Evolutionary conservation across 2,888 invertebrate genomes (phyloP).

Genomic region (Neria commutata): DNA sequence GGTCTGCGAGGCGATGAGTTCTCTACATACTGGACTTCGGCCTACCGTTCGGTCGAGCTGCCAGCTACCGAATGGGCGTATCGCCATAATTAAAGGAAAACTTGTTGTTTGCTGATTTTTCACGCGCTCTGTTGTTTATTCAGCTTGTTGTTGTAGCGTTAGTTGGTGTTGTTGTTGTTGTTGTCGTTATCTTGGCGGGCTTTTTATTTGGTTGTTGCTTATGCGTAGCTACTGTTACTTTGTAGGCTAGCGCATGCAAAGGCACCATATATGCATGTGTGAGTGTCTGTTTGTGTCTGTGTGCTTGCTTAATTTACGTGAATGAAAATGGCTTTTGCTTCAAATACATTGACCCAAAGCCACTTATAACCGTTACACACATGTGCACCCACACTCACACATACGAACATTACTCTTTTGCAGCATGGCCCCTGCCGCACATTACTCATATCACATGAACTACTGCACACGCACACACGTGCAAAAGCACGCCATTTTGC

Average conservation of each 20-base stretch:
- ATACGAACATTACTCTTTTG: no score
- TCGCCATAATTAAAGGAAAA: slow-evolving; percentile 8
- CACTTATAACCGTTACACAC: no score
- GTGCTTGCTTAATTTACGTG: slow-evolving; percentile 28
- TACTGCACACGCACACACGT: no score
- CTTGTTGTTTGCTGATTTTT: neutral
- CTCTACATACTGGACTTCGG: neutral
- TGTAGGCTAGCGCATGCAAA: no score
- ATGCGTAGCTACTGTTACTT: neutral
- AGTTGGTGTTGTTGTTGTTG: neutral
- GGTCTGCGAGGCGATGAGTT: no score
- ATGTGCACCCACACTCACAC: no score
- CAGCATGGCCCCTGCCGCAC: no score
- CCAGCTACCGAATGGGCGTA: neutral
- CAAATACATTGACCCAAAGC: no score
- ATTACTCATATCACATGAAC: no score
- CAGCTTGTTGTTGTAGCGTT: neutral
- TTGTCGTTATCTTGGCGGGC: neutral
- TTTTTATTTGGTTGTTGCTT: neutral
- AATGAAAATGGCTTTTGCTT: no score
- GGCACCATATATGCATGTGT: neutral
- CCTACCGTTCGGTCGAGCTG: neutral
- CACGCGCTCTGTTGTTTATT: neutral
- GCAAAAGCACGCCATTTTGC: no score
- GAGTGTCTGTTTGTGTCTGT: slow-evolving; percentile 18